These are phyloP conservation scores for Catostomus latipinnis DNA, from an alignment of 2,797 vertebrate species.

Conservation along the genomic window DNA sequence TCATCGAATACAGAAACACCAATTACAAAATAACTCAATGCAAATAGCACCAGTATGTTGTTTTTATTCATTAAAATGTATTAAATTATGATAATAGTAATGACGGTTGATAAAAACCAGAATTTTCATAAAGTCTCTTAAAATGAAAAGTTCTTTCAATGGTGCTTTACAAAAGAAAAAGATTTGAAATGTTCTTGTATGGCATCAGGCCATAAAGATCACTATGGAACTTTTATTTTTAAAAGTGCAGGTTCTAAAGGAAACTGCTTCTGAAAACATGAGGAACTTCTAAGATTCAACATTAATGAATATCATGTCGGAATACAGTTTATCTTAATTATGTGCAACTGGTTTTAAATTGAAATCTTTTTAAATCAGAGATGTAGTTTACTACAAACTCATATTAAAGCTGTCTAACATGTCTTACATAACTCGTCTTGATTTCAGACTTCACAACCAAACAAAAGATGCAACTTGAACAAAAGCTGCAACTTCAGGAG, in stretches of 20 bases:
- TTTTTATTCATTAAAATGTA: not conserved
- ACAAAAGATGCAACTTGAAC: conserved; percentile 4
- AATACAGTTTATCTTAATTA: no score
- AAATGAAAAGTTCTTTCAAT: not conserved
- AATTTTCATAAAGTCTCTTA: no score
- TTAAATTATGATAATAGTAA: not conserved
- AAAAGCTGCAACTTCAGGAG: not conserved
- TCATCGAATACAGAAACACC: not conserved
- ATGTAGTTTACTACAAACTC: not conserved
- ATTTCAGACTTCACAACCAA: conserved; percentile 5
- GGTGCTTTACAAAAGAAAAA: not conserved
- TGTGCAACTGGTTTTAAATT: not conserved
- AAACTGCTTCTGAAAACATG: not conserved
- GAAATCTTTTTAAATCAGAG: not conserved
- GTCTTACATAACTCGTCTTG: not conserved
- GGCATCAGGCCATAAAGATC: no score
- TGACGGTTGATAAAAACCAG: no score
- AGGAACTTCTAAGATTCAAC: not conserved
- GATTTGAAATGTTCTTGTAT: no score
- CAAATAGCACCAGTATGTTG: not conserved
- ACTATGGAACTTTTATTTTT: not conserved
- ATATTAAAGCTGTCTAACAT: not conserved
- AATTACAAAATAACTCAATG: not conserved
- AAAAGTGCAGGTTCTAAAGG: no score
- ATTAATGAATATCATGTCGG: not conserved